Conservation (phyloP, 2,113 vertebrate species). For the Pachycephala philippinensis region DNA sequence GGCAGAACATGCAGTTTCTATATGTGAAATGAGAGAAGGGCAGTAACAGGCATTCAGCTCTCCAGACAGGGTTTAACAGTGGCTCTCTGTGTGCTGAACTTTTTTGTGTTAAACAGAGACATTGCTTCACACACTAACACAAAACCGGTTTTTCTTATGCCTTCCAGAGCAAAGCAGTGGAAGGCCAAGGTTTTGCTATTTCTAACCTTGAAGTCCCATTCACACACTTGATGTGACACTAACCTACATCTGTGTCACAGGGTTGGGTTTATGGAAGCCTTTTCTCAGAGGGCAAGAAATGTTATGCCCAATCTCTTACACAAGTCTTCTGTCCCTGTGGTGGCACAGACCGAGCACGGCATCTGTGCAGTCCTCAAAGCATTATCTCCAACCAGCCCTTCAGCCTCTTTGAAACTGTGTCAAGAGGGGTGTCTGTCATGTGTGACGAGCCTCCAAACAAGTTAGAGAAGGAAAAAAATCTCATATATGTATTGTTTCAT, state of each 20-base stretch:
- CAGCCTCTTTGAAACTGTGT: neutral
- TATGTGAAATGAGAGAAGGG: neutral
- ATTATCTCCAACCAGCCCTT: neutral
- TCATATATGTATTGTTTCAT: neutral
- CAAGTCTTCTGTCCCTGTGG: neutral
- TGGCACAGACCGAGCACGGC: rapidly evolving
- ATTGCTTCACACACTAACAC: neutral
- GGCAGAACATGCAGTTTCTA: neutral
- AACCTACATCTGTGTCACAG: neutral
- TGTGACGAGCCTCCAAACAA: neutral
- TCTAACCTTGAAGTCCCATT: neutral
- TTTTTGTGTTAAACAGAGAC: neutral
- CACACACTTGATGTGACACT: neutral
- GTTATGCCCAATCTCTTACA: rapidly evolving
- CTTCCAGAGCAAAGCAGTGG: neutral
- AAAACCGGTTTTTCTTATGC: neutral
- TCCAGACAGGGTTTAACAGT: neutral
- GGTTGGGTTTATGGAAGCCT: neutral
- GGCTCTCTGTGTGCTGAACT: neutral
- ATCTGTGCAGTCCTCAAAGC: rapidly evolving
- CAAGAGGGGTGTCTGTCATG: neutral
- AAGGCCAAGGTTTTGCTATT: neutral
- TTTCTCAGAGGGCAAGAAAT: neutral
- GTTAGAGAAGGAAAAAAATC: neutral
- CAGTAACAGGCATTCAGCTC: neutral